Percentiles rank a stretch among this genome's conserved stretches.
phyloP scores from a whole-genome alignment of 2,797 vertebrate genomes.

The Mastacembelus armatus region DNA sequence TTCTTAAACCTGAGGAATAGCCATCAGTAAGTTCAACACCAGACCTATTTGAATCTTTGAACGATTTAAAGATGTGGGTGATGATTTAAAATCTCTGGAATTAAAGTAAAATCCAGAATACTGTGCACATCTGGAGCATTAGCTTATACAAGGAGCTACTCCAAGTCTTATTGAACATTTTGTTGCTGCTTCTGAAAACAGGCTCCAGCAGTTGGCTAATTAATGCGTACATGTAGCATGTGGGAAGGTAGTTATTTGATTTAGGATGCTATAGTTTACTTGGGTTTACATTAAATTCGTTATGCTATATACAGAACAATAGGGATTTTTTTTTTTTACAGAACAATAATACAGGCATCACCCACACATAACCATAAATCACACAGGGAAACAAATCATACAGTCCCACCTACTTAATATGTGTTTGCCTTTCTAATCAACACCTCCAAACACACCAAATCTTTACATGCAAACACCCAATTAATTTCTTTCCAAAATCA shows the following conservation, averaged over 20 bases:
- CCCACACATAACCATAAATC: constrained; percentile 29
- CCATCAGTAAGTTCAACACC: background rate
- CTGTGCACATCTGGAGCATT: constrained; percentile 19
- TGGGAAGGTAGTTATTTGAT: constrained; percentile 19
- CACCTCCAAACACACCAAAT: constrained; percentile 32
- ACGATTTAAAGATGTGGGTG: constrained; percentile 12
- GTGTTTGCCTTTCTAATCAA: constrained; percentile 21
- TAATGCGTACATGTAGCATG: constrained; percentile 8
- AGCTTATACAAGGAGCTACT: constrained; percentile 16
- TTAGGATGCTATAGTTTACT: background rate
- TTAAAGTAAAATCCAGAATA: constrained; percentile 8
- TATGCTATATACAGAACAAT: constrained; percentile 18
- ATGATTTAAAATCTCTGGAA: constrained; percentile 33
- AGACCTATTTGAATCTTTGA: background rate
- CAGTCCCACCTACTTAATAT: constrained; percentile 30
- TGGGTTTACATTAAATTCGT: constrained; percentile 3
- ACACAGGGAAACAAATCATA: constrained; percentile 11
- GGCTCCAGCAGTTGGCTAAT: constrained; percentile 2
- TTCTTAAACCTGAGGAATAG: constrained; percentile 13
- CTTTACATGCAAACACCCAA: constrained; percentile 8
- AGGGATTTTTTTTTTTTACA: constrained; percentile 11
- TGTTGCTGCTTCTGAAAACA: constrained; percentile 22
- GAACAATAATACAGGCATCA: constrained; percentile 18
- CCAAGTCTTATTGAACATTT: constrained; percentile 10
- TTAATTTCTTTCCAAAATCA: constrained; percentile 20